Evolutionary conservation across 2,113 vertebrate species (phyloP).

Genomic region (Phylloscopus whistleri): DNA sequence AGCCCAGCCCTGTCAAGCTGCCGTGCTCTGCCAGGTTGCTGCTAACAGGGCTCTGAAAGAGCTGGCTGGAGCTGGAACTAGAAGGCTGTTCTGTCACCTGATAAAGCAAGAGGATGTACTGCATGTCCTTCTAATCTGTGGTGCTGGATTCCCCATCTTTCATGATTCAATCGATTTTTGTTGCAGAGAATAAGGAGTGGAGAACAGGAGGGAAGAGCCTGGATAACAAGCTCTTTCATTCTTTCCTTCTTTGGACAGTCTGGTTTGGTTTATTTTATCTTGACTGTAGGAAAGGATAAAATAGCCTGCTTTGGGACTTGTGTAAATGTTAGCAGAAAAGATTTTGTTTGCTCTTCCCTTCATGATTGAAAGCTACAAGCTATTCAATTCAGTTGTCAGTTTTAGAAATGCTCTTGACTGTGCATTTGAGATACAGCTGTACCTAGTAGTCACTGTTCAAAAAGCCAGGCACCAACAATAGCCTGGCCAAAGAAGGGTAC

Average conservation of each 20-base stretch:
- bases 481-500: background rate
- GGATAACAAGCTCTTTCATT: background rate
- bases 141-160: background rate
- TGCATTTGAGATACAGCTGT: background rate
- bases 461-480: background rate
- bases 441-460: background rate
- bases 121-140: background rate
- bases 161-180: background rate
- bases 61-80: background rate
- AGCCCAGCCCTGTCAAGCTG: background rate
- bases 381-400: background rate
- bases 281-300: background rate
- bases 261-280: constrained; percentile 13
- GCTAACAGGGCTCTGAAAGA: background rate
- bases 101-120: background rate
- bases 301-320: background rate
- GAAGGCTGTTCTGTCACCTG: background rate
- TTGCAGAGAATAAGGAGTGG: background rate
- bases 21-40: background rate
- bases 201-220: background rate
- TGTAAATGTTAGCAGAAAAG: background rate
- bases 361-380: background rate
- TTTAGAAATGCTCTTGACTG: background rate
- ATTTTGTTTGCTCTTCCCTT: background rate
- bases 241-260: background rate